Evolutionary conservation across 2,888 invertebrate genomes (phyloP).

Genomic region (Platycnemis pennipes): DNA sequence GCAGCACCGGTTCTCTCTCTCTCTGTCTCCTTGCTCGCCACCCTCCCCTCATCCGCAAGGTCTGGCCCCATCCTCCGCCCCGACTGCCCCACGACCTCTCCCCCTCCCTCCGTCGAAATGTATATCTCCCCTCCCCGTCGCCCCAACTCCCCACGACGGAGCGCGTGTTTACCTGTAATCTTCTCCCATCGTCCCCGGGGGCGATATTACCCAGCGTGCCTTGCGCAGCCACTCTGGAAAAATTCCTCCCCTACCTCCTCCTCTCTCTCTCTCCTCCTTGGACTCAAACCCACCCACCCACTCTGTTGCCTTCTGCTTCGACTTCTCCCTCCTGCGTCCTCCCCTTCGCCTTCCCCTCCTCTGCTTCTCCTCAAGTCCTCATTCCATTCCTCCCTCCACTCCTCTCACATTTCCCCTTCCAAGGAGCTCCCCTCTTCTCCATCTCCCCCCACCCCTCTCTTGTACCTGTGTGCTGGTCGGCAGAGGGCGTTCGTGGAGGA

Average conservation of each 20-base stretch:
- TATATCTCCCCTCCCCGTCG: not conserved
- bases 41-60: constrained; percentile 15
- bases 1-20: constrained; percentile 55
- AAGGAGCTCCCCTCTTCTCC: not conserved
- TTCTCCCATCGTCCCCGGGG: constrained; percentile 62
- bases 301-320: not conserved
- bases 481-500: constrained; percentile 48
- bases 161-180: constrained; percentile 66
- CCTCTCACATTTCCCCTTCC: not conserved
- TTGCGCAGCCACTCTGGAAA: constrained; percentile 64
- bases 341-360: not conserved
- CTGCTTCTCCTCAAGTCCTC: not conserved
- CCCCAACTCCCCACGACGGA: not conserved
- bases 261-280: not conserved
- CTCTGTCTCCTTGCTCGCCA: not conserved
- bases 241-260: constrained; percentile 34
- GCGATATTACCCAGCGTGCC: constrained; percentile 63
- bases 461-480: constrained; percentile 52
- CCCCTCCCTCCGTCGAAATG: not conserved
- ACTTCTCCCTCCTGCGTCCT: not conserved
- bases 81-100: not conserved
- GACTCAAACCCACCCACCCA: not conserved
- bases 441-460: not conserved
- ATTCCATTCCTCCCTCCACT: not conserved
- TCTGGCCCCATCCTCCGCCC: not conserved